These are phyloP conservation scores for Chamaetylas fuelleborni DNA, from an alignment of 2,113 vertebrate genomes.

Conservation along the genomic window DNA sequence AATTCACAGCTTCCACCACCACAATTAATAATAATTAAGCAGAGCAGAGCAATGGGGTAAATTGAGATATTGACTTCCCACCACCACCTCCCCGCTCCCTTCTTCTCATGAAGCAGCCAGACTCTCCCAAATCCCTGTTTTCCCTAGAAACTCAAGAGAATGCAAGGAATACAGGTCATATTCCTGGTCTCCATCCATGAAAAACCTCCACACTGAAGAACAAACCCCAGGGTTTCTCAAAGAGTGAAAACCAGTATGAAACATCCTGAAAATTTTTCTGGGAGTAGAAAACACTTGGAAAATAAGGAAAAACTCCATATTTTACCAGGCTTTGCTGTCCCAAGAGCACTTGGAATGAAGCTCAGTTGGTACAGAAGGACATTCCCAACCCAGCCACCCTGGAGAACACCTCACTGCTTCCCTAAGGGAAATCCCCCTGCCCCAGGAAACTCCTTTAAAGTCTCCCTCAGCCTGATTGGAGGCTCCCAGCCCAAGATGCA, in stretches of 20 bases:
- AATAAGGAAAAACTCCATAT: fast-evolving
- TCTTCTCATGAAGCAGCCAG: not conserved
- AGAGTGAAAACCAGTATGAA: fast-evolving
- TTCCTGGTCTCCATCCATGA: fast-evolving
- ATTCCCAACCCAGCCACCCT: not conserved
- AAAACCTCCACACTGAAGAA: fast-evolving
- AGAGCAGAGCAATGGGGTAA: not conserved
- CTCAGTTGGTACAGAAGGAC: fast-evolving
- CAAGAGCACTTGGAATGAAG: fast-evolving
- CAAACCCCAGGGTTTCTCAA: not conserved
- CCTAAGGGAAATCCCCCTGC: fast-evolving
- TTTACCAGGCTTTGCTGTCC: not conserved
- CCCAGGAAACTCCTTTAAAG: not conserved
- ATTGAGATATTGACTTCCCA: fast-evolving
- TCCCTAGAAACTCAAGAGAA: not conserved
- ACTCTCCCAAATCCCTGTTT: fast-evolving
- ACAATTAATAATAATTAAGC: not conserved
- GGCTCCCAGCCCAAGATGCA: not conserved
- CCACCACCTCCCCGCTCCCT: not conserved
- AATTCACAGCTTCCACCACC: not conserved
- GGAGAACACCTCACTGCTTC: fast-evolving
- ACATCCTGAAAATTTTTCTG: fast-evolving
- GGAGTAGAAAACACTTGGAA: not conserved
- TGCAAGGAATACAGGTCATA: fast-evolving
- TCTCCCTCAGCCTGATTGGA: not conserved